phyloP scores from a whole-genome alignment of 2,888 invertebrate species.

The Parnassius apollo region DNA sequence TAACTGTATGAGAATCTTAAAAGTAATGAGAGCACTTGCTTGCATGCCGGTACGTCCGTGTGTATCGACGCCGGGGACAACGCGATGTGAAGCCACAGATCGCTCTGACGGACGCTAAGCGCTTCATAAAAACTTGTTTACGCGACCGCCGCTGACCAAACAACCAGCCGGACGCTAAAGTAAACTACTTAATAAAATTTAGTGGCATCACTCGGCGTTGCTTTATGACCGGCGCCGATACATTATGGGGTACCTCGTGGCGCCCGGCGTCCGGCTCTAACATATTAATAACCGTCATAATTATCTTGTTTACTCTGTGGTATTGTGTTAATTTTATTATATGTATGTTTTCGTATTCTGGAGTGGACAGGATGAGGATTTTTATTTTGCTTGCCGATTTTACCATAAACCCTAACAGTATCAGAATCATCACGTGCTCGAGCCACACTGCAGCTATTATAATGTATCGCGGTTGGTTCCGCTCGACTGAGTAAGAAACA shows the following conservation, averaged over 20 bases:
- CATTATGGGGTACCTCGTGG: background rate
- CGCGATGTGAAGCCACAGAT: background rate
- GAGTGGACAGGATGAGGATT: no score
- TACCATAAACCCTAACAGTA: no score
- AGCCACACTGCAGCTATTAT: no score
- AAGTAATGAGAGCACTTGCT: background rate
- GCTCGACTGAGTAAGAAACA: no score
- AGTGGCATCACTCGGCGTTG: background rate
- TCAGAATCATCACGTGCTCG: no score
- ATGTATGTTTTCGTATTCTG: no score
- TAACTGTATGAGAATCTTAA: no score
- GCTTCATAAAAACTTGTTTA: constrained; percentile 5
- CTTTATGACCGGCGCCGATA: background rate
- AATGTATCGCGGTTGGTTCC: no score
- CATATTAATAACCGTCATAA: background rate
- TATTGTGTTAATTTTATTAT: no score
- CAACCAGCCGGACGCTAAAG: background rate
- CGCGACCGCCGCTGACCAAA: constrained; percentile 1
- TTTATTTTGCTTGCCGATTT: no score
- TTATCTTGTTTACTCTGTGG: background rate
- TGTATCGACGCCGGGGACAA: background rate
- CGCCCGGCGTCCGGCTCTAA: background rate
- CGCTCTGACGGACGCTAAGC: background rate
- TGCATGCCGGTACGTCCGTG: background rate
- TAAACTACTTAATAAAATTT: constrained; percentile 6